Percentiles rank a stretch among this genome's conserved stretches.
Evolutionary conservation across 2,888 invertebrate species (phyloP).

Genomic region (Philopedon plagiatum): DNA sequence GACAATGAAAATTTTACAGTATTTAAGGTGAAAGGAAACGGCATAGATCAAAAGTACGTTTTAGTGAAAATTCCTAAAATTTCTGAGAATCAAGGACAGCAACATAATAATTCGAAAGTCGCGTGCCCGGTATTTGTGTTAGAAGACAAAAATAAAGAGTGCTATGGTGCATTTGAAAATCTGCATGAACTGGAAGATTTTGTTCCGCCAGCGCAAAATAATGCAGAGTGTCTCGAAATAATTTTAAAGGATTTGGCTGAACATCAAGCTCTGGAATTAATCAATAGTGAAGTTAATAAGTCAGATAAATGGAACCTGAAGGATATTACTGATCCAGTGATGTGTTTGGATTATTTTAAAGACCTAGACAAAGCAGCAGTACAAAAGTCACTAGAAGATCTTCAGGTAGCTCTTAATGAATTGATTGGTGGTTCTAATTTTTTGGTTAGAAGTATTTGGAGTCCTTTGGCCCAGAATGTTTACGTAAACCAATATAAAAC

Average conservation of each 20-base stretch:
- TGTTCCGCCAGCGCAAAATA: background rate
- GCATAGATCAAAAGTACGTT: background rate
- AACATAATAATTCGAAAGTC: background rate
- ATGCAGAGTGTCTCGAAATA: background rate
- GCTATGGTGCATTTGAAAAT: background rate
- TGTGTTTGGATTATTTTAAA: slow-evolving; percentile 17
- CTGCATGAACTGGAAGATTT: background rate
- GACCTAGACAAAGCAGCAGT: background rate
- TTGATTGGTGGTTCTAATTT: slow-evolving; percentile 44
- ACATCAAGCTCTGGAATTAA: background rate
- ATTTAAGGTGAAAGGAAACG: background rate
- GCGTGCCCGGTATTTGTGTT: background rate
- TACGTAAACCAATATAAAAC: background rate
- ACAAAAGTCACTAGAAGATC: background rate
- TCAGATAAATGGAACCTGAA: slow-evolving; percentile 3
- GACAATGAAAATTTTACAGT: background rate
- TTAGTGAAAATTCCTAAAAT: background rate
- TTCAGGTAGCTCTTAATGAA: background rate
- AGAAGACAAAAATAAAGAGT: background rate
- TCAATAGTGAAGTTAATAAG: background rate
- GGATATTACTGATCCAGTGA: background rate
- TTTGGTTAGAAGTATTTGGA: slow-evolving; percentile 3
- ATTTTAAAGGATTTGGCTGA: background rate
- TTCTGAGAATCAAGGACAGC: too few species aligned
- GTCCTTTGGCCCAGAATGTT: background rate